These are phyloP conservation scores for Aurelia sp. DNA, from an alignment of 30 jellyfish, hydroid and myxozoan species.

Conservation along the genomic window DNA sequence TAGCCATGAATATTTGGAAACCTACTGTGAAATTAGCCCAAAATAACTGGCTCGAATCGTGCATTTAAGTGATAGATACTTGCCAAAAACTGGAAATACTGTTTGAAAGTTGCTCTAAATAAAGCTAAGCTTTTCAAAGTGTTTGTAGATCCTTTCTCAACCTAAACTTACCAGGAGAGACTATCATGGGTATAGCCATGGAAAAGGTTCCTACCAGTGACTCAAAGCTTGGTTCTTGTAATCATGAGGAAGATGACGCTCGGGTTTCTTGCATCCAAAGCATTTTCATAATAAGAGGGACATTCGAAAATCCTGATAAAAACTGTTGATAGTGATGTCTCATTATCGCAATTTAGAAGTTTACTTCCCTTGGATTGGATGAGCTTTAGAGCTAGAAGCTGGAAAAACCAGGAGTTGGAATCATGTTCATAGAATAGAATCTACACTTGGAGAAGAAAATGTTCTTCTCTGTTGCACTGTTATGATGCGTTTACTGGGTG, in stretches of 20 bases:
- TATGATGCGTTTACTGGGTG: background rate
- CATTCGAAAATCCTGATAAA: background rate
- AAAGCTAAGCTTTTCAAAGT: conserved; percentile 36
- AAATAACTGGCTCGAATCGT: conserved; percentile 34
- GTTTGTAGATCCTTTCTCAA: background rate
- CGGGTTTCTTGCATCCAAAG: background rate
- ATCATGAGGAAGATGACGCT: too few species aligned
- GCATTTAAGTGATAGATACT: conserved; percentile 28
- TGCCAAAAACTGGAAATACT: conserved; percentile 53
- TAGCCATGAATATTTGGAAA: background rate
- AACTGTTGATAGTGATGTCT: conserved; percentile 55
- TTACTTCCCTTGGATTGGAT: conserved; percentile 23
- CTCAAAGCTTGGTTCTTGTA: too few species aligned
- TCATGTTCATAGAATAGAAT: conserved; percentile 40
- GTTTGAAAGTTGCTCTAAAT: conserved; percentile 17
- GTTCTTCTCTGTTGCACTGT: conserved; percentile 8
- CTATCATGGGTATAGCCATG: conserved; percentile 11
- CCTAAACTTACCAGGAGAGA: background rate
- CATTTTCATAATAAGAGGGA: background rate
- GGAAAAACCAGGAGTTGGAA: conserved; percentile 5
- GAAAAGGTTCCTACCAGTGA: conserved; percentile 16
- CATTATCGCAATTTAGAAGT: conserved; percentile 41
- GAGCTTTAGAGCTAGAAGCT: conserved; percentile 78
- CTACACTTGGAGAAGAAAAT: conserved; percentile 18
- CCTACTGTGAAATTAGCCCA: conserved; percentile 21